phyloP scores from a whole-genome alignment of 1,140 invertebrate genomes.

The Drosophila eugracilis region DNA sequence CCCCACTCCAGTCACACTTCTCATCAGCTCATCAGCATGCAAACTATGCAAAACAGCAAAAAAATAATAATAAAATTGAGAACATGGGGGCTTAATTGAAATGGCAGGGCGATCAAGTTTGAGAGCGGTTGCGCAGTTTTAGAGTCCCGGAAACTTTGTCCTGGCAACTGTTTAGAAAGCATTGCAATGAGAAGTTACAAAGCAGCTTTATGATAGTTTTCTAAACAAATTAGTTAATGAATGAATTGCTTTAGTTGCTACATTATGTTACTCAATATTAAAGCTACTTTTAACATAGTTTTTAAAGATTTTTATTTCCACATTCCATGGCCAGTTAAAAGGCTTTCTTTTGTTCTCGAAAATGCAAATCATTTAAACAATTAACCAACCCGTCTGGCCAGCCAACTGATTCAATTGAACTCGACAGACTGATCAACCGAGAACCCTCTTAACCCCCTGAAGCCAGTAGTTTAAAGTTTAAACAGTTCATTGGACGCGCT shows the following conservation, averaged over 20 bases:
- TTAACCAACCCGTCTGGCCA: conserved; percentile 48
- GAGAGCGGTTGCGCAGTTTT: not conserved
- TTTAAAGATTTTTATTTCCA: too few species aligned
- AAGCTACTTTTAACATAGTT: not conserved
- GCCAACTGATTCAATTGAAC: conserved; percentile 72
- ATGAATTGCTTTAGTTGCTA: too few species aligned
- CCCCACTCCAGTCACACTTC: conserved; percentile 17
- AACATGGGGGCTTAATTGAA: conserved; percentile 55
- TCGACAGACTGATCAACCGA: conserved; percentile 45
- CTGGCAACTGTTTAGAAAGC: not conserved
- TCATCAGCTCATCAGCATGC: conserved; percentile 30
- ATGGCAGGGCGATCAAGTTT: not conserved
- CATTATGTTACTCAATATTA: not conserved
- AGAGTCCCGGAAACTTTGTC: not conserved
- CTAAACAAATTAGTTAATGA: too few species aligned
- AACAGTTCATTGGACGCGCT: conserved; percentile 51
- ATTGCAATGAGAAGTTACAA: not conserved
- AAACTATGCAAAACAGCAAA: conserved; percentile 63
- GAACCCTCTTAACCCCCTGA: conserved; percentile 3
- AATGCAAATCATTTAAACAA: conserved; percentile 61
- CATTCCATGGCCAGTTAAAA: not conserved
- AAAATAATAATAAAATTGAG: conserved; percentile 22
- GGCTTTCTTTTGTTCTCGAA: conserved; percentile 12
- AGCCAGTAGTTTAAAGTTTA: conserved; percentile 54
- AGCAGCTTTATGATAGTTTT: too few species aligned